Base-by-base conservation (phyloP, 2,888 invertebrate genomes). In the Mesopsocus fuscifrons region DNA sequence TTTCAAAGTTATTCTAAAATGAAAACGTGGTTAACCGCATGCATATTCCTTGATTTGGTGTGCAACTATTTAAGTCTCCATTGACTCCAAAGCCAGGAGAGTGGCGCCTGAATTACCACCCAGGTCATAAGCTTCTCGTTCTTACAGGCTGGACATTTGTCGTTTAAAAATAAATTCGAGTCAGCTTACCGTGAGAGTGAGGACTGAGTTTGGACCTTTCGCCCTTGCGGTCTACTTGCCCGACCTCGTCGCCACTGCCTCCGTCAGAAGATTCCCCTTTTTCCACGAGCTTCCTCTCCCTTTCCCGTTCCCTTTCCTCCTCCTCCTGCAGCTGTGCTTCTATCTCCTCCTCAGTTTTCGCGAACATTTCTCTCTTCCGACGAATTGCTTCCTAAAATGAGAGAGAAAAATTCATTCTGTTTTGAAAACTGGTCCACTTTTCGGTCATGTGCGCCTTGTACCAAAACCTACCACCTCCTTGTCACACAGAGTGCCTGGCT, bases 301-400 rank as follows among this genome's bases (percentile, higher is more conserved):
- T n/a, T n/a, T n/a, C n/a, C 33, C 32, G 16, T 30, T 15, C 17
- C 33, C 6, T 15, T 4, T 33, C 17, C 34, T 17, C 20, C 16
- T 31, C 42, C 16, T 42, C 18, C 5, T 15, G 13, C 31, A 16
- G 15, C 3, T 31, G 17, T 4, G 4, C 5, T 11, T 38, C 38
- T 38, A 38, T 42, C 31, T 42, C 31, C 15, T 26, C 8, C 2
- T 11, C 17, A 11, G 31, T 31, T n/a, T 42, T 31, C 2, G 32
- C 31, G 11, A 42, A 33, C 6, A 3, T 16, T n/a, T 42, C 42
- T 17, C 15, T 16, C 31, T 30, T 31, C 26, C 48, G 48, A 15
- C 44, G 40, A 26, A 52, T 50, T 21, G 49, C 45, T 20, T 50
- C 51, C 52, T 51, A 15, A 1, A 17, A 30, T 23, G 30, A 32